phyloP scores from a whole-genome alignment of 2,888 invertebrate species.

The Hydraecia micacea region DNA sequence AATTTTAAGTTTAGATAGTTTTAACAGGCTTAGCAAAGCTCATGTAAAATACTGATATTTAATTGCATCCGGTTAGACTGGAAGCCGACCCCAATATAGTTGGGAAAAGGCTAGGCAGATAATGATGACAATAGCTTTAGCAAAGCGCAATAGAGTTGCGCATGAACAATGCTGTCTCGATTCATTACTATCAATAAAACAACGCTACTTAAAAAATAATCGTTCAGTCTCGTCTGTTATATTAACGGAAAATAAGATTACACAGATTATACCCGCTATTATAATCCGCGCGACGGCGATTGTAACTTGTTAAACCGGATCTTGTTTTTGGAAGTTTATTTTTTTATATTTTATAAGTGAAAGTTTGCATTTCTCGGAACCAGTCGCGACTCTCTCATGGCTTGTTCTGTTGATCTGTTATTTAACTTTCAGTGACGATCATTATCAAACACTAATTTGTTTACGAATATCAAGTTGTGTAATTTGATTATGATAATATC shows the following conservation, averaged over 20 bases:
- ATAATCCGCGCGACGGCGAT: conserved; percentile 66
- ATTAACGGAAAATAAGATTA: conserved; percentile 43
- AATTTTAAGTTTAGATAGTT: background rate
- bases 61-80: background rate
- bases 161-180: conserved; percentile 2
- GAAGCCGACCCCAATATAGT: background rate
- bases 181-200: conserved; percentile 18
- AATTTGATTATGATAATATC: conserved; percentile 58
- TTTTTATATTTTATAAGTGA: conserved; percentile 79
- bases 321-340: conserved; percentile 75
- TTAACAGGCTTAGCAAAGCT: background rate
- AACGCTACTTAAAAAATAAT: conserved; percentile 6
- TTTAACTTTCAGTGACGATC: conserved; percentile 81
- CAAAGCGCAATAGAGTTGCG: background rate
- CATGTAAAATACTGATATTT: background rate
- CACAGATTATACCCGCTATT: conserved; percentile 59
- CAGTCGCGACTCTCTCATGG: conserved; percentile 79
- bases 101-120: background rate
- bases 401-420: conserved; percentile 80
- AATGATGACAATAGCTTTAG: background rate
- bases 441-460: conserved; percentile 81
- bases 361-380: conserved; percentile 84
- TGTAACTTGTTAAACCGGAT: conserved; percentile 79
- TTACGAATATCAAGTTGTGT: conserved; percentile 70
- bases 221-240: conserved; percentile 19